These are phyloP conservation scores for Deilephila elpenor DNA, from an alignment of 2,888 invertebrate species.

Conservation along the genomic window DNA sequence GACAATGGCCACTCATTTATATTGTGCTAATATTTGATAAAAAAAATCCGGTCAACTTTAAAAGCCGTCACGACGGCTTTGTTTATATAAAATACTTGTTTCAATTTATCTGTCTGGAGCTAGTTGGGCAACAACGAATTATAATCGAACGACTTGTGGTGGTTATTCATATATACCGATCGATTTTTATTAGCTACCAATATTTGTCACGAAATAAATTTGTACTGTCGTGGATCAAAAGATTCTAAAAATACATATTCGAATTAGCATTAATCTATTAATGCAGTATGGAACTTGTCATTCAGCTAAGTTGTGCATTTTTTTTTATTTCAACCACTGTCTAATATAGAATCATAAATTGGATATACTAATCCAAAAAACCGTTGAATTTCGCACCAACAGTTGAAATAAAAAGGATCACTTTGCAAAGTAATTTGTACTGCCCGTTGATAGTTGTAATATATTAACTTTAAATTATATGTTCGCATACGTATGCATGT, in stretches of 20 bases:
- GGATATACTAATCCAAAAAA: no score
- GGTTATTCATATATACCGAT: slow-evolving; percentile 7
- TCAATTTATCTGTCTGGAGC: slow-evolving; percentile 32
- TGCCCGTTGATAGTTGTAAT: no score
- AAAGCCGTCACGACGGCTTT: slow-evolving; percentile 38
- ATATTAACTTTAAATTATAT: neutral
- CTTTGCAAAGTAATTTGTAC: no score
- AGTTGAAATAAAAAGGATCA: no score
- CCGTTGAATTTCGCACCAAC: no score
- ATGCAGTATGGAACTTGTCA: neutral
- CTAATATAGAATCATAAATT: no score
- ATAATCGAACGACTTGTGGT: slow-evolving; percentile 17
- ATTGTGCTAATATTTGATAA: slow-evolving; percentile 59
- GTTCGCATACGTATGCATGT: neutral
- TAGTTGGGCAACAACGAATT: slow-evolving; percentile 28
- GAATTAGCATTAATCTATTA: neutral
- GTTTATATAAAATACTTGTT: slow-evolving; percentile 31
- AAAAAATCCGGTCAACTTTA: slow-evolving; percentile 47
- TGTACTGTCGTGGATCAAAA: neutral
- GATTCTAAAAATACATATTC: neutral
- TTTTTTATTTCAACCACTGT: no score
- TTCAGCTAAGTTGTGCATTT: no score
- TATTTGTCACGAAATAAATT: neutral
- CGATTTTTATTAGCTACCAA: neutral
- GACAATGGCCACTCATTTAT: slow-evolving; percentile 67